Evolutionary conservation across 64 coral and sea anemone species (phyloP).

Genomic region (Montipora foliosa): DNA sequence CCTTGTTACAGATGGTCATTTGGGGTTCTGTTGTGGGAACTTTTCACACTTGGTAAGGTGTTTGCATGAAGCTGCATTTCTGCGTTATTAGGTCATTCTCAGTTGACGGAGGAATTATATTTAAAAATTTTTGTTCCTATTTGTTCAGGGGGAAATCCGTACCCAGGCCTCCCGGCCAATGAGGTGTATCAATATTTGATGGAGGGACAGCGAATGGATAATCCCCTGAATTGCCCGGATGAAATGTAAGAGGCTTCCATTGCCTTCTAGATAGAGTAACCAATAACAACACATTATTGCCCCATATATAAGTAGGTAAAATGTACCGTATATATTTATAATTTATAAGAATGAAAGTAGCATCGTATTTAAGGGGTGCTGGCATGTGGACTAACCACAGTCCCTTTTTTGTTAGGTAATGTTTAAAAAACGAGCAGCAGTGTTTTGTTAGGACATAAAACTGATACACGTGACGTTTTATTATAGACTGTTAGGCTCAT

Average conservation of each 20-base stretch:
- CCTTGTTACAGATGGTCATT: slow-evolving; percentile 78
- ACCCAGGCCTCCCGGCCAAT: slow-evolving; percentile 89
- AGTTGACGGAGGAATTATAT: not conserved
- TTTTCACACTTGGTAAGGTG: slow-evolving; percentile 82
- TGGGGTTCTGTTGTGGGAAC: slow-evolving; percentile 89
- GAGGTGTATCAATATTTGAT: slow-evolving; percentile 93
- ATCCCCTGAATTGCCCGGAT: slow-evolving; percentile 77
- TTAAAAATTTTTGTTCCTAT: not conserved
- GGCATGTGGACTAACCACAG: no score
- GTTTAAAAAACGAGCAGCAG: no score
- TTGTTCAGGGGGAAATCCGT: slow-evolving; percentile 75
- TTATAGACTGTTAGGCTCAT: no score
- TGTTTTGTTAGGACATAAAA: no score
- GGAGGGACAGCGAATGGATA: slow-evolving; percentile 87
- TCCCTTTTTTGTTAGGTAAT: no score
- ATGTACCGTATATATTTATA: no score
- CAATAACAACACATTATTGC: no score
- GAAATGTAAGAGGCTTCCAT: slow-evolving; percentile 75
- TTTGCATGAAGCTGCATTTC: not conserved
- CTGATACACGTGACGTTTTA: no score
- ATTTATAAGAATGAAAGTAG: no score
- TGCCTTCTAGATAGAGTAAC: no score
- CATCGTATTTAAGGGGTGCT: no score
- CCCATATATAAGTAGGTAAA: no score
- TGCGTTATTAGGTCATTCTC: not conserved